Evolutionary conservation across 2,797 vertebrate genomes (phyloP), one percentile per base, ranked within the genome.

Genomic region (Myotis myotis): DNA sequence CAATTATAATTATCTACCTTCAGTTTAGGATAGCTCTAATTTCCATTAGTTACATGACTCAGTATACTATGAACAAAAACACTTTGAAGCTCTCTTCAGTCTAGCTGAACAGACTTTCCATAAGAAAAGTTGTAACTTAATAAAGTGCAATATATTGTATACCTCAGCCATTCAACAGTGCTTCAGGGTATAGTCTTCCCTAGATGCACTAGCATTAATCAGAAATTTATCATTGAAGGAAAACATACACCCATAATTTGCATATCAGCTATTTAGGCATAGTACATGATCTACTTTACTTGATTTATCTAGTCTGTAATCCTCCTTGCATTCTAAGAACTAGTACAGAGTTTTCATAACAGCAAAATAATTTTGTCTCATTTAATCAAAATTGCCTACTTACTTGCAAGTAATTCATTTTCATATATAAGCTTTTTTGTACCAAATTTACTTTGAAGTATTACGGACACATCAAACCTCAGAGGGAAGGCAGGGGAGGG

Each of bases 191-290:
- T 96, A 62, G 92, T 96, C 68, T 89, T 94, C 53, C 81, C 44
- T 76, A 55, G 47, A 70, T 88, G 66, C 6, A 51, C 89, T 95
- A 91, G 90, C 13, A 0, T 92, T 97, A 92, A 95, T 87, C 78
- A 55, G 75, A 96, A 70, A 28, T 95, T 81, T 49, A 70, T 72
- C 13, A 87, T 93, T 96, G 72, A 93, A 92, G 20, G 82, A 96
- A 95, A 97, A 92, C 92, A 90, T 83, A 44, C 64, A 75, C 28
- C 79, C 9, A 89, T 94, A 96, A 8, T 41, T 97, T 97, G 38
- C 93, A 93, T 97, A 97, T 97, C 84, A 96, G 3, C 17, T 53
- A 88, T 83, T 95, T 96, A 95, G 83, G 82, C 30, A 9, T 97
- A 87, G 82, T 87, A 15, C 71, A 85, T 87, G 70, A 47, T 89